Conservation (phyloP, 2,797 vertebrate genomes). For the Sebastolobus altivelis region DNA sequence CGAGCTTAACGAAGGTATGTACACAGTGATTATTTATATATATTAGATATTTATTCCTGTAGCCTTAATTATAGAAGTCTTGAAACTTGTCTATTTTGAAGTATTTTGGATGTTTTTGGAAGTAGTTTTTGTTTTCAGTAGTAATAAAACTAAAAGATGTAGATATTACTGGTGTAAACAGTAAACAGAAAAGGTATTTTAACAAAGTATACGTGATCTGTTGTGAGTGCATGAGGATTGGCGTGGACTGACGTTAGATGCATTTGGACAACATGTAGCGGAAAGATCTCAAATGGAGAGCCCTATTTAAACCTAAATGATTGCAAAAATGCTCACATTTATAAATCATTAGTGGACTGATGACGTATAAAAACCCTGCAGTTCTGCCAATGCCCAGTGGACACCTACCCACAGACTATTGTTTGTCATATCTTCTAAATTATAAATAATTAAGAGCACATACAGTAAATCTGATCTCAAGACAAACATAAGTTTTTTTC, state of each 20-base stretch:
- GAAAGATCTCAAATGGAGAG: background rate
- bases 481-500: background rate
- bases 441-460: background rate
- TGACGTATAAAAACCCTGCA: conserved; percentile 1
- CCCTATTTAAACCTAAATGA: background rate
- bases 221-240: background rate
- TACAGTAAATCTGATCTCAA: background rate
- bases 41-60: no score
- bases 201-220: background rate
- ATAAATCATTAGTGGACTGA: conserved; percentile 11
- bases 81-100: background rate
- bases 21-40: background rate
- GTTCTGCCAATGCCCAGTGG: background rate
- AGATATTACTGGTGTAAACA: background rate
- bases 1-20: background rate
- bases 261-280: background rate
- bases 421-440: background rate
- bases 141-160: background rate
- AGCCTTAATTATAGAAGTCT: no score
- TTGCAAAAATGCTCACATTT: background rate
- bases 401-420: background rate
- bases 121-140: background rate
- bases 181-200: background rate
- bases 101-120: background rate
- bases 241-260: background rate